Base-by-base conservation (phyloP, 2,888 invertebrate genomes). In the Tachina lurida region DNA sequence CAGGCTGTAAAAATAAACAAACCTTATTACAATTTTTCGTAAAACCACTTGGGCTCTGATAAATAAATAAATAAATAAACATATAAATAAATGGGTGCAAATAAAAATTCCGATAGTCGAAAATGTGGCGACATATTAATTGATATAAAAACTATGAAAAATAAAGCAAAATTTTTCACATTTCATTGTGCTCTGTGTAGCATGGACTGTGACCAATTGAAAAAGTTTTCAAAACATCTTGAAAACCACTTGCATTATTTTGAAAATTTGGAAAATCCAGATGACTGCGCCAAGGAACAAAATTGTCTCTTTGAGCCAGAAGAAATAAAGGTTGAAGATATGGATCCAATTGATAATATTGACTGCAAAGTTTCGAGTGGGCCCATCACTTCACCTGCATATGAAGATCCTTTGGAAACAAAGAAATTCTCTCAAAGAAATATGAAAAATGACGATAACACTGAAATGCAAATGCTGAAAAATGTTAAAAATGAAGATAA, bases 161-260 rank as follows among this genome's bases (percentile, higher is more conserved):
- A 84, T 10, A 84, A 84, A 71, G 52, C 58, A 10, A 84, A 84
- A 22, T 17, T 13, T 7, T 84, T 80, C 47, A 76, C 60, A 67
- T 84, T 80, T 60, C 70, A 67, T 22, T 84, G 84, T 65, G 31
- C 45, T 19, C 67, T 84, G 22, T 84, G 84, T 31, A 67, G 65
- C 45, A 52, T 43, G 7, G 70, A 80, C 13, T 84, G 76, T 65
- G 71, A 84, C 62, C 84, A 84, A 54, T 67, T 84, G 22, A 84
- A 84, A n/a, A 84, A 80, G 17, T 84, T 84, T 39, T 80, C 84
- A 13, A 65, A 71, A 13, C 84, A 84, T 52, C 65, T 84, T 19
- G 84, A 84, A 65, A 47, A 60, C 1, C 84, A 84, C 68, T 76
- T 67, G 12, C 31, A 67, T 41, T 10, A 54, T 19, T 76, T 80